A percentile compares a stretch with the other conserved stretches of the same genome.
Evolutionary conservation across 2,113 vertebrate genomes (phyloP).

Genomic region (Scomber japonicus): DNA sequence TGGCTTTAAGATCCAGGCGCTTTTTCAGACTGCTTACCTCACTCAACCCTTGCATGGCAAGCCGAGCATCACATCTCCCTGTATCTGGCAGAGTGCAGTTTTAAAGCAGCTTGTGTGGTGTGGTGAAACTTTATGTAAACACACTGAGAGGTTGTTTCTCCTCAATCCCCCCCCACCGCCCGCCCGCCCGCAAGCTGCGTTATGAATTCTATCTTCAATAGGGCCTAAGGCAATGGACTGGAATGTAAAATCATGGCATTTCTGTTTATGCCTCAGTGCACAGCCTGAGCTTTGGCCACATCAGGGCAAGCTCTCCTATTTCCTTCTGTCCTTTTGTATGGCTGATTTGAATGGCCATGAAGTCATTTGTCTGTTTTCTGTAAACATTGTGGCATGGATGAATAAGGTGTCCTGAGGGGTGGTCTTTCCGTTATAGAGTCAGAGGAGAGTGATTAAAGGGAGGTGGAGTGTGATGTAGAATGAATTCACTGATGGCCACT

Average conservation of each 20-base stretch:
- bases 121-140: constrained; percentile 56
- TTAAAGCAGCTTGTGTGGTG: constrained; percentile 34
- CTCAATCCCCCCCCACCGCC: not conserved
- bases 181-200: constrained; percentile 37
- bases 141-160: constrained; percentile 31
- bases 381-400: constrained; percentile 80
- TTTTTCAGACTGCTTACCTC: constrained; percentile 27
- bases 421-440: constrained; percentile 63
- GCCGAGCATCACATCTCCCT: constrained; percentile 43
- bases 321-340: constrained; percentile 27
- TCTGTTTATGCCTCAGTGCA: constrained; percentile 72
- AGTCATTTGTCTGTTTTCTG: constrained; percentile 81
- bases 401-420: constrained; percentile 77
- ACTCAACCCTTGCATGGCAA: constrained; percentile 47
- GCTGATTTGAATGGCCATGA: constrained; percentile 69
- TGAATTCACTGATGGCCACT: constrained; percentile 61
- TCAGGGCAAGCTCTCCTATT: constrained; percentile 49
- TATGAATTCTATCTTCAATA: constrained; percentile 78
- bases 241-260: constrained; percentile 55
- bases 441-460: constrained; percentile 51
- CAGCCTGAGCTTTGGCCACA: constrained; percentile 66
- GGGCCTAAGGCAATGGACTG: constrained; percentile 43
- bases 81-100: constrained; percentile 35
- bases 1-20: not conserved
- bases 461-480: constrained; percentile 28